These are phyloP conservation scores for Epiblema foenella DNA, from an alignment of 2,888 invertebrate genomes.

Conservation along the genomic window DNA sequence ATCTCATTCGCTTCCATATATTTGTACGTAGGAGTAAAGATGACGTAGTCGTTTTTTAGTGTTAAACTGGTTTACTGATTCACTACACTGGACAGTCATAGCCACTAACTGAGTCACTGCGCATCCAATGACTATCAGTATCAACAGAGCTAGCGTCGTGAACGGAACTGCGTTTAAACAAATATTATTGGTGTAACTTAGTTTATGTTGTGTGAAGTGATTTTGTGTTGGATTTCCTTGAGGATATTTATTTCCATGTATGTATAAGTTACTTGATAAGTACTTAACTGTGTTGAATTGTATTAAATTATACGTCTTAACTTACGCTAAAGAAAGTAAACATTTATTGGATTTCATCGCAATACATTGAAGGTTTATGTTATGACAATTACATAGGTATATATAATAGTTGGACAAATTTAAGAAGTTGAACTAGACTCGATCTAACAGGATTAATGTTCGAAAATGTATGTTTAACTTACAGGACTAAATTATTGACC, in stretches of 20 bases:
- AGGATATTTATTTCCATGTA: neutral
- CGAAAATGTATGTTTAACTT: too few relatives aligned
- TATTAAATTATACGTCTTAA: neutral
- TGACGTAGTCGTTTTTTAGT: constrained; percentile 27
- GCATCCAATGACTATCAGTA: constrained; percentile 29
- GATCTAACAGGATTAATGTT: too few relatives aligned
- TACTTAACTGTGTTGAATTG: neutral
- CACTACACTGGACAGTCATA: neutral
- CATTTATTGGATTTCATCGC: too few relatives aligned
- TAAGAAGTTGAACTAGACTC: too few relatives aligned
- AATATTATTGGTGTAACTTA: neutral
- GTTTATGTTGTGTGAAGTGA: neutral
- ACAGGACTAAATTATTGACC: too few relatives aligned
- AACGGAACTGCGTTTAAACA: neutral
- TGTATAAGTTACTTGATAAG: neutral
- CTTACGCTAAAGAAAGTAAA: too few relatives aligned
- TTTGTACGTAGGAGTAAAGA: neutral
- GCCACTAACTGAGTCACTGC: constrained; percentile 23
- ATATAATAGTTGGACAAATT: too few relatives aligned
- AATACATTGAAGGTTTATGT: too few relatives aligned
- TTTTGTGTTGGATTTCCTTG: constrained; percentile 1
- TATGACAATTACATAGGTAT: too few relatives aligned
- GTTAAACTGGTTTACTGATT: constrained; percentile 13
- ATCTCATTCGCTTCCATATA: too few relatives aligned
- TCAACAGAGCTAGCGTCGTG: neutral